Evolutionary conservation across 2,113 vertebrate genomes (phyloP).

Genomic region (Hypanus sabinus): DNA sequence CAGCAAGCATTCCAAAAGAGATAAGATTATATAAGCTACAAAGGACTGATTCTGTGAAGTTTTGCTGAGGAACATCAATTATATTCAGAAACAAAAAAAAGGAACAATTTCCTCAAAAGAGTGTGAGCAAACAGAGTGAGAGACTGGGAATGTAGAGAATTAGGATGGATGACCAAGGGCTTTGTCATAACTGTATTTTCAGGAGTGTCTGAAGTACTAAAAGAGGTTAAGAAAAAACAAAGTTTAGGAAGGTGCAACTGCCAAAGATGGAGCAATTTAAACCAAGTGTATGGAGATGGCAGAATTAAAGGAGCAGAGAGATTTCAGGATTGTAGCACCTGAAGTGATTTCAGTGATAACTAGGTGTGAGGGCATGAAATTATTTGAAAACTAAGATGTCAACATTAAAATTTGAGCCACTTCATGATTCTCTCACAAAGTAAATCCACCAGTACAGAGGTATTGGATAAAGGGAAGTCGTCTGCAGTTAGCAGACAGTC

Average conservation of each 20-base stretch:
- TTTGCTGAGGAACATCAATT: not conserved
- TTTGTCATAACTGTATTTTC: not conserved
- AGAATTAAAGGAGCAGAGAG: not conserved
- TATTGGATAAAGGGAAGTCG: too few relatives aligned
- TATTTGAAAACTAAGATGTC: too few relatives aligned
- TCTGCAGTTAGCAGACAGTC: too few relatives aligned
- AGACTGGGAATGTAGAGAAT: not conserved
- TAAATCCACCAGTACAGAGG: too few relatives aligned
- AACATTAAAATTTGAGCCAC: too few relatives aligned
- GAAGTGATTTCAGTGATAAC: too few relatives aligned
- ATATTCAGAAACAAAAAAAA: not conserved
- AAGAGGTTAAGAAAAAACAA: not conserved
- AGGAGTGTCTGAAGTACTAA: not conserved
- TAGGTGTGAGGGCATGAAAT: too few relatives aligned
- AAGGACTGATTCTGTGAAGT: not conserved
- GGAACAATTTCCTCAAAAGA: not conserved
- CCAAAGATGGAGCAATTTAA: not conserved
- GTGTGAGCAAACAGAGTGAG: not conserved
- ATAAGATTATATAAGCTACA: not conserved
- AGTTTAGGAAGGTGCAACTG: not conserved
- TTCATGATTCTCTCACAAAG: too few relatives aligned
- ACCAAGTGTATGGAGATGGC: not conserved
- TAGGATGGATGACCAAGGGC: not conserved
- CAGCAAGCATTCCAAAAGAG: not conserved
- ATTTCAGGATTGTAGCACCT: too few relatives aligned